Evolutionary conservation across 2,113 vertebrate genomes (phyloP), one percentile per base, ranked within the genome.

Genomic region (Passer domesticus): DNA sequence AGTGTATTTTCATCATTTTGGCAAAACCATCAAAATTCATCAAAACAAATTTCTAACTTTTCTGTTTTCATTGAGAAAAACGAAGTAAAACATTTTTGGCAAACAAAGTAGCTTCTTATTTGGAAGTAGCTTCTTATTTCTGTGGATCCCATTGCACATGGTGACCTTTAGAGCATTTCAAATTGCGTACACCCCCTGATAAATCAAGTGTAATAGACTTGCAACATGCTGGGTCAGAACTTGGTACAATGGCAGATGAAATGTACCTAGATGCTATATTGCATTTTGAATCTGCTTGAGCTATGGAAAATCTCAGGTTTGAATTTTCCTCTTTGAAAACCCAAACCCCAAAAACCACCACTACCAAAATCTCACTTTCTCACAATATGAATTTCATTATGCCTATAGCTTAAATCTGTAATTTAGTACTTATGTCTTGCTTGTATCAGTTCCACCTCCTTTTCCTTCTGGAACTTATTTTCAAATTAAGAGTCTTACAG

Each of bases 171-270:
- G 13, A 50, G 37, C 33, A 47, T 63, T 62, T n/a, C 14, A 17
- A 31, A 33, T 50, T 25, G 14, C 3, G 1, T 49, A 10, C 11
- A 7, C 1, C 2, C 33, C 23, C 31, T 74, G 59, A 43, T 14
- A 44, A 21, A 13, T 43, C 6, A 15, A 49, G 28, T 12, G 1
- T 25, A 59, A 15, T 2, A 20, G 3, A 22, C 8, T 1, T 20
- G 10, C 35, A 75, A 1, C 5, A 1, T 62, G 16, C 39, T 70
- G 41, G 63, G 43, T 24, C 6, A 63, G 21, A 55, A 24, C 46
- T 39, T 56, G 44, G 16, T 44, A 13, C 39, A 47, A 21, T 8
- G 55, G 46, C 44, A 72, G 58, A 15, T 64, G 35, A 72, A 28
- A 30, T 72, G 68, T 46, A 25, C 15, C 10, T n/a, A 14, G 13